Percentiles rank a stretch among this genome's conserved stretches.
Conservation (phyloP, 2,888 invertebrate genomes). For the Schizaphis graminum region DNA sequence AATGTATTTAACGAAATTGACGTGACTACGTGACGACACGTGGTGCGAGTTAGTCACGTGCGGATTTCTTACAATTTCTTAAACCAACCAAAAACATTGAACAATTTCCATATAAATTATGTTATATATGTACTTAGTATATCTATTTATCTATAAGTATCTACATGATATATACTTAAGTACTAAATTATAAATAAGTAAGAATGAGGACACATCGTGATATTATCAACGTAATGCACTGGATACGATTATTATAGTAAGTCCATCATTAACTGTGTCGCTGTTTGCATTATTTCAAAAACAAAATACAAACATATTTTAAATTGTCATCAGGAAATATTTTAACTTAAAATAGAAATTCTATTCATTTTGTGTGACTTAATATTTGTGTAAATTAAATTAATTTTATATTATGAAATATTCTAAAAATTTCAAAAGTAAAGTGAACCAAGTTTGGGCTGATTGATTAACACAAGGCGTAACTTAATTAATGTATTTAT, state of each 20-base stretch:
- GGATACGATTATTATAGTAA: neutral
- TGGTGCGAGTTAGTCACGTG: neutral
- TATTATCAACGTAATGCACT: neutral
- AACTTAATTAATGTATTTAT: neutral
- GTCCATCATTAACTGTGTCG: neutral
- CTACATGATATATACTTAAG: neutral
- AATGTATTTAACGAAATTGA: neutral
- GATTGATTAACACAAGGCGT: neutral
- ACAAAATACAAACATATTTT: neutral
- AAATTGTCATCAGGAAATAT: neutral
- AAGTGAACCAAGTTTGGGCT: neutral
- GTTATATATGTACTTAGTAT: neutral
- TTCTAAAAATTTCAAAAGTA: neutral
- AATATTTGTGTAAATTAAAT: neutral
- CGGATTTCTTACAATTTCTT: neutral
- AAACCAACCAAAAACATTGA: neutral
- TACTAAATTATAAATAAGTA: neutral
- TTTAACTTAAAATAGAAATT: neutral
- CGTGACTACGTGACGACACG: neutral
- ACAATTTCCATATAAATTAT: neutral
- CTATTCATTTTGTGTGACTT: neutral
- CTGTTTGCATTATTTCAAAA: neutral
- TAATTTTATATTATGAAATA: neutral
- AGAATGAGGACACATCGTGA: neutral
- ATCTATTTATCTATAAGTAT: neutral